These are phyloP conservation scores for Pelodiscus sinensis DNA, from an alignment of 2,113 vertebrate species.

Conservation along the genomic window DNA sequence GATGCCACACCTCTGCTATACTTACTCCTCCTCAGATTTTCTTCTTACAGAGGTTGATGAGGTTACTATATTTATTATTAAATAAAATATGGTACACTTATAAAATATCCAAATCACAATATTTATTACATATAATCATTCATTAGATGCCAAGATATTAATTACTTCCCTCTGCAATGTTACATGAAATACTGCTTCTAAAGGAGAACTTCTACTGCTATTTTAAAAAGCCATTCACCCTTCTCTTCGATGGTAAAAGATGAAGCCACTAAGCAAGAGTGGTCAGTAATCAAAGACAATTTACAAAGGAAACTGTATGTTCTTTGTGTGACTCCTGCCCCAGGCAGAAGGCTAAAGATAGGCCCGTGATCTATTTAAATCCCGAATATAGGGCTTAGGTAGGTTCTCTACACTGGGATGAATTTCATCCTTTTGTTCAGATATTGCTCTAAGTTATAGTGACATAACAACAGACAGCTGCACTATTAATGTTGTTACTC, in stretches of 20 bases:
- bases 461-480: neutral
- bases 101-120: neutral
- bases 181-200: fast-evolving
- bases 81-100: neutral
- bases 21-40: neutral
- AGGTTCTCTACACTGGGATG: neutral
- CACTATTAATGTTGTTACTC: neutral
- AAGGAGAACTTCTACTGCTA: neutral
- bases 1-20: neutral
- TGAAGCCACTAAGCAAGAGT: slow-evolving; percentile 25
- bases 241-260: slow-evolving; percentile 7
- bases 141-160: neutral
- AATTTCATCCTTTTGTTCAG: slow-evolving; percentile 1
- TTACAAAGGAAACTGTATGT: slow-evolving; percentile 21
- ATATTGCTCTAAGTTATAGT: neutral
- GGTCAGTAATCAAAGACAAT: slow-evolving; percentile 39
- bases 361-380: slow-evolving; percentile 6
- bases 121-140: neutral
- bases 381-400: neutral
- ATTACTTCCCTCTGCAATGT: neutral
- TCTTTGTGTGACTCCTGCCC: slow-evolving; percentile 10
- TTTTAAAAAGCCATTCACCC: slow-evolving; percentile 29
- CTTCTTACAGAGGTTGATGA: neutral
- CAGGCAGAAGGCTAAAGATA: slow-evolving; percentile 26
- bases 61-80: neutral